A percentile compares a stretch with the other conserved stretches of the same genome.
Conservation (phyloP, 2,113 vertebrate species). For the Lepus americanus region DNA sequence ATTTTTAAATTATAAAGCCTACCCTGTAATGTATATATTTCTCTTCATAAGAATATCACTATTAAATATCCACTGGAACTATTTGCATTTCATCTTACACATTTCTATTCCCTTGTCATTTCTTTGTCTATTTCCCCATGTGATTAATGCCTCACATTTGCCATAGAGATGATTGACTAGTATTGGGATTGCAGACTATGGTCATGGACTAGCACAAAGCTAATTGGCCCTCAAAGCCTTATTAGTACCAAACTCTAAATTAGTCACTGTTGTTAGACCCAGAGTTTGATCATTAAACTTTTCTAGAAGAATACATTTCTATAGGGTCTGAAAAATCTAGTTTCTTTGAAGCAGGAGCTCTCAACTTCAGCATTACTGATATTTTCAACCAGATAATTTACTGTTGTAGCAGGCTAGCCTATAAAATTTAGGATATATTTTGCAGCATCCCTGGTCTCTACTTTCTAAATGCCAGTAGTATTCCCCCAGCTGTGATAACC, state of each 20-base stretch:
- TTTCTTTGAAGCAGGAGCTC: conserved; percentile 21
- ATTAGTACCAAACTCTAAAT: background rate
- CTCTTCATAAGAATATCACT: background rate
- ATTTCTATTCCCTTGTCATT: background rate
- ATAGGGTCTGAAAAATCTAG: background rate
- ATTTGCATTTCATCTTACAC: background rate
- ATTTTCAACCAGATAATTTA: background rate
- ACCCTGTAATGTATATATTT: background rate
- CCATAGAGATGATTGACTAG: background rate
- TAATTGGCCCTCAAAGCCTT: conserved; percentile 20
- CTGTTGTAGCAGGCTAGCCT: background rate
- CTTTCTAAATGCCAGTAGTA: background rate
- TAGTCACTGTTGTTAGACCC: background rate
- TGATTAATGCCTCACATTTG: background rate
- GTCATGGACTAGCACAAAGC: background rate
- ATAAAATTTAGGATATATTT: background rate
- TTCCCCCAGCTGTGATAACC: background rate
- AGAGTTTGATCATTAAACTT: background rate
- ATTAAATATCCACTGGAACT: background rate
- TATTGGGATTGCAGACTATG: background rate
- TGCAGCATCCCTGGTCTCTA: background rate
- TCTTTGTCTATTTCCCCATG: background rate
- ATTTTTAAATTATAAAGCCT: no score
- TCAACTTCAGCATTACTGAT: background rate
- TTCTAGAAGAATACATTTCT: conserved; percentile 30